Percentiles rank a stretch among this genome's conserved stretches.
These are phyloP conservation scores for Dasysyrphus albostriatus DNA, from an alignment of 2,888 invertebrate species.

Conservation along the genomic window DNA sequence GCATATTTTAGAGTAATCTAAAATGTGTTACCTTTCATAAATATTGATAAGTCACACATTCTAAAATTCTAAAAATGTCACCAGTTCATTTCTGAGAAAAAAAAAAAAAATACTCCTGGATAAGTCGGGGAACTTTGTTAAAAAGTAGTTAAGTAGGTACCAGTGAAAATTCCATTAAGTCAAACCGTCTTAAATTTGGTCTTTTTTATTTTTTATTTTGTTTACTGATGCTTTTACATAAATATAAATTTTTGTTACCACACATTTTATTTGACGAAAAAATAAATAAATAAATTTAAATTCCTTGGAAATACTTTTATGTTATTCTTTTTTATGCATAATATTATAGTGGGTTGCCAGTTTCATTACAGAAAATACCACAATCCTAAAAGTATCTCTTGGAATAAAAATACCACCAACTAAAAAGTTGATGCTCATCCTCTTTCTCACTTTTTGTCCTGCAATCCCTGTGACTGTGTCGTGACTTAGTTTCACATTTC, in stretches of 20 bases:
- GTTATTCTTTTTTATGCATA: background rate
- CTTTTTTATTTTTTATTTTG: background rate
- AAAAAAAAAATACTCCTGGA: fast-evolving
- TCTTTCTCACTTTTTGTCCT: background rate
- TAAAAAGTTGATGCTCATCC: background rate
- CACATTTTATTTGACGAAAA: background rate
- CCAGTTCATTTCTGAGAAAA: background rate
- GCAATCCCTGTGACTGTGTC: background rate
- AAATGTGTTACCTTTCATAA: no score
- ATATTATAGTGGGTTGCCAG: background rate
- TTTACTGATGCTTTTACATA: background rate
- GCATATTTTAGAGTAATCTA: no score
- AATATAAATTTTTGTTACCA: background rate
- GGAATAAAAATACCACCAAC: background rate
- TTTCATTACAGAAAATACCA: constrained; percentile 16
- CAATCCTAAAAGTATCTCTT: constrained; percentile 6
- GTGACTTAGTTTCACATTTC: constrained; percentile 13
- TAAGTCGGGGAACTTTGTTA: background rate
- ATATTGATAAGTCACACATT: no score
- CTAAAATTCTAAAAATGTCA: background rate
- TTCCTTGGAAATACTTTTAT: constrained; percentile 6
- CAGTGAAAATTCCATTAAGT: background rate
- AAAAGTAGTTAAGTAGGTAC: background rate
- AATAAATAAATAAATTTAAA: background rate
- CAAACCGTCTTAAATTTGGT: background rate